Conservation (phyloP, 2,888 invertebrate genomes). For the Urechis unicinctus region DNA sequence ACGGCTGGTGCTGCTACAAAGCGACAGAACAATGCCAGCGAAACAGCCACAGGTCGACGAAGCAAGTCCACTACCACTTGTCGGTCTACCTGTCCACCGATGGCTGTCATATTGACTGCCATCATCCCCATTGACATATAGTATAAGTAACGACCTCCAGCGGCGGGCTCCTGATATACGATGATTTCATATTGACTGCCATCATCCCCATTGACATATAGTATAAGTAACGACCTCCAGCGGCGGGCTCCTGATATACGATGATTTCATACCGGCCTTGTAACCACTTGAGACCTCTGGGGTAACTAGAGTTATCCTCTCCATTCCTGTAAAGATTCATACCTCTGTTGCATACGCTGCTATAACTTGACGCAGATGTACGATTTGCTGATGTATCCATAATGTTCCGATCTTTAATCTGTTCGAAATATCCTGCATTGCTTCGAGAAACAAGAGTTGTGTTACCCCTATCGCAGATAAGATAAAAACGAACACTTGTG, state of each 20-base stretch:
- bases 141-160: neutral
- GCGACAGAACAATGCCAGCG: neutral
- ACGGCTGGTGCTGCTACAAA: neutral
- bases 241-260: neutral
- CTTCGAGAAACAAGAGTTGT: too few relatives aligned
- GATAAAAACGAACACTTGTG: too few relatives aligned
- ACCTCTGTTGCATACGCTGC: too few relatives aligned
- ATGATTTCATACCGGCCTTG: neutral
- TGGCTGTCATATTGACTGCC: neutral
- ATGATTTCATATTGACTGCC: neutral
- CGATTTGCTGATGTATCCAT: too few relatives aligned
- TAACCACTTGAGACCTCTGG: too few relatives aligned
- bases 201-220: neutral
- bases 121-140: neutral
- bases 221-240: neutral
- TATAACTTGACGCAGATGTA: too few relatives aligned
- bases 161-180: neutral
- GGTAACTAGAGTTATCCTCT: too few relatives aligned
- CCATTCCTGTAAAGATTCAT: too few relatives aligned
- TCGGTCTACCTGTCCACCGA: neutral
- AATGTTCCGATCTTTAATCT: too few relatives aligned
- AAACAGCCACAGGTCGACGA: neutral
- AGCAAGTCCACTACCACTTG: neutral
- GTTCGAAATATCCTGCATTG: too few relatives aligned
- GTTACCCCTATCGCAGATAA: too few relatives aligned